Evolutionary conservation across 2,888 invertebrate species (phyloP), one percentile per base, ranked within the genome.

Genomic region (Leucania comma): DNA sequence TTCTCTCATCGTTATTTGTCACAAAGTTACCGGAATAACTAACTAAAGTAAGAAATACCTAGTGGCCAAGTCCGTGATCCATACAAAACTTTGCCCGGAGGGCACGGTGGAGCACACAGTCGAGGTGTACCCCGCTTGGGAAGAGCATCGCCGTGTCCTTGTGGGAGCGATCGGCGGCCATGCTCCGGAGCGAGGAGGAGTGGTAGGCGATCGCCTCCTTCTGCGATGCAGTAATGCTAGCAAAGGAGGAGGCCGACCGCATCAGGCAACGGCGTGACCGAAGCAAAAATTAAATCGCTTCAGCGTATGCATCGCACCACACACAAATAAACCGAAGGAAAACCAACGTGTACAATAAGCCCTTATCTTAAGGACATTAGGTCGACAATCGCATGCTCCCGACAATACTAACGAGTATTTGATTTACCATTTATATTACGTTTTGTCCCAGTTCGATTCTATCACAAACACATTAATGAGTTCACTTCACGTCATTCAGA

Each of bases 341-440:
- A 77, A 58, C 64, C 67, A 54, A 72, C 78, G 68, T 75, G 81
- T 80, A 82, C 73, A 77, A 57, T 68, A 63, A 81, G 75, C 74
- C 71, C 82, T 77, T 86, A 86, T 79, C 82, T 76, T 78, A 63
- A 82, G 67, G 75, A 64, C 68, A 74, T 83, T 89, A 75, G 79
- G 87, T 88, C 79, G 77, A 85, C 79, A 86, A 83, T 89, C 76
- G 82, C 66, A 65, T 75, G 63, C 68, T 51, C 63, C 29, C 54
- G 58, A 69, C 64, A 71, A 64, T 42, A 65, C 83, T 90, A 90
- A 92, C 90, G 90, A 90, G 89, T 88, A 87, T 92, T 91, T 91
- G 91, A 91, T 92, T 90, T 88, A 86, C 86, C 85, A 88, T 87
- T 88, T 87, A 86, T 87, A 86, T 87, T 80, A 85, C 85, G 85